Conservation (phyloP, 2,888 invertebrate genomes). For the Luperina testacea region DNA sequence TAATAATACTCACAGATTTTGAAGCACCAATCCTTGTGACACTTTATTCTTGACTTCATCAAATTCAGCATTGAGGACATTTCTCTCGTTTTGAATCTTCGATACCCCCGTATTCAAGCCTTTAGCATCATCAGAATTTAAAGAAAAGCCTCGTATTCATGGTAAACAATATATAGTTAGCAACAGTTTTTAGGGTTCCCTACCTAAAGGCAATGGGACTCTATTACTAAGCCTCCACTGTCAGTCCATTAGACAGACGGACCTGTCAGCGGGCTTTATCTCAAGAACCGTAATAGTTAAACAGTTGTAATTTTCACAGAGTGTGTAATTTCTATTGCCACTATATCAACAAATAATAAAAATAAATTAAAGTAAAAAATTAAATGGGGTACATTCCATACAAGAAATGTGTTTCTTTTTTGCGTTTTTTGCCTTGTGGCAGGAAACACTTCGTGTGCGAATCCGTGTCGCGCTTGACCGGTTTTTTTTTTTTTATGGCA, state of each 20-base stretch:
- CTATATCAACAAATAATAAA: background rate
- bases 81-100: constrained; percentile 53
- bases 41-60: constrained; percentile 25
- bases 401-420: background rate
- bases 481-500: too few relatives aligned
- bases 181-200: background rate
- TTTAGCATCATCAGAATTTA: constrained; percentile 51
- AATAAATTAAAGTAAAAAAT: background rate
- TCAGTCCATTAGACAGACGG: background rate
- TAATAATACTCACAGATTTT: constrained; percentile 29
- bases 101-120: constrained; percentile 53
- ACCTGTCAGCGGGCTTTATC: background rate
- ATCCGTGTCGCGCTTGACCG: background rate
- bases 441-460: too few relatives aligned
- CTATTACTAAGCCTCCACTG: background rate
- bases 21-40: constrained; percentile 20
- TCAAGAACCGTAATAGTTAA: background rate
- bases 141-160: background rate
- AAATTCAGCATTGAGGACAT: constrained; percentile 57
- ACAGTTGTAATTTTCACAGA: background rate
- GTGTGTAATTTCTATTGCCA: background rate
- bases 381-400: background rate
- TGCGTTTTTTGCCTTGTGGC: too few relatives aligned
- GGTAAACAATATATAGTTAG: background rate
- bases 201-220: background rate